These are phyloP conservation scores for Callyntrura sp. DNA, from an alignment of 2,888 invertebrate species.

Conservation along the genomic window DNA sequence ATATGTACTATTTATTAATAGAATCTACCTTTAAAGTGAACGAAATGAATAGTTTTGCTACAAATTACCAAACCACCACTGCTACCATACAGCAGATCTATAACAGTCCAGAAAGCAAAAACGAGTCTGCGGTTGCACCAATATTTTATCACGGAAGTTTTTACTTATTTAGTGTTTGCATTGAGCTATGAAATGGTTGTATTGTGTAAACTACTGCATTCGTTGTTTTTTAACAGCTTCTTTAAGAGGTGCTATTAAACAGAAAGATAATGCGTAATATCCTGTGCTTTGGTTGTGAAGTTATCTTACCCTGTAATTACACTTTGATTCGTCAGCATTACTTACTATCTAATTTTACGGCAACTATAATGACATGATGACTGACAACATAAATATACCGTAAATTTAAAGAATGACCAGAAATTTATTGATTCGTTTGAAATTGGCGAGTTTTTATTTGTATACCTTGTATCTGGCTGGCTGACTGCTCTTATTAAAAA, in stretches of 20 bases:
- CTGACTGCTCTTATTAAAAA: no score
- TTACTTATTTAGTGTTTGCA: no score
- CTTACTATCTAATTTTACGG: neutral
- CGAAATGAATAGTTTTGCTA: neutral
- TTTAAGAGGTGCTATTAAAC: no score
- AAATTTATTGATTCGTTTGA: no score
- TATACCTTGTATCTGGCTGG: neutral
- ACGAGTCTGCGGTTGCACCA: constrained; percentile 40
- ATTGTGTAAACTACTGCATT: neutral
- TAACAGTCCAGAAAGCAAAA: constrained; percentile 9
- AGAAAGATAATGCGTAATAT: no score
- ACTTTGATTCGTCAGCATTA: neutral
- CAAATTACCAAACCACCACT: neutral
- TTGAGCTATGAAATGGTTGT: neutral
- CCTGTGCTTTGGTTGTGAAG: neutral
- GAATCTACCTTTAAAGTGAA: no score
- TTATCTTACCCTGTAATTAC: neutral
- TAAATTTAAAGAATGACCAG: no score
- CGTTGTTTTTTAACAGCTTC: neutral
- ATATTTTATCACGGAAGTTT: constrained; percentile 34
- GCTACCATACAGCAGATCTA: constrained; percentile 17
- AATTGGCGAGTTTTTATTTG: no score
- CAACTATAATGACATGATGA: no score
- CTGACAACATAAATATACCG: no score
- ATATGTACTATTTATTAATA: no score